Evolutionary conservation across 1,140 invertebrate species (phyloP).

Genomic region (Calycopis cecrops): DNA sequence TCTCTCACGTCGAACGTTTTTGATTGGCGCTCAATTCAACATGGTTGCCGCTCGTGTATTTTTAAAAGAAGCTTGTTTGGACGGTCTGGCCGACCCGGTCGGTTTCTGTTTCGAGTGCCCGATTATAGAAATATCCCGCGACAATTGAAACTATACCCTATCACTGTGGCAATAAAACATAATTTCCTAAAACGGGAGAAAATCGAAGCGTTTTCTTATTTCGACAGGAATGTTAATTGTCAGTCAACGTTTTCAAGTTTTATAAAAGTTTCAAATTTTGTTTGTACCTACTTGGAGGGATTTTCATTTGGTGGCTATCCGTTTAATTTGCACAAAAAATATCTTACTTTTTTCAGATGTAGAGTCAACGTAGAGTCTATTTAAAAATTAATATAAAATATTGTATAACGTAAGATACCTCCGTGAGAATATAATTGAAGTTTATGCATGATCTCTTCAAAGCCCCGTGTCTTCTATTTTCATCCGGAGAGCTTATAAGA

Average conservation of each 20-base stretch:
- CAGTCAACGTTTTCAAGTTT: slow-evolving; percentile 8
- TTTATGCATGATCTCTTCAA: neutral
- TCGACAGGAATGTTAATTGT: slow-evolving; percentile 8
- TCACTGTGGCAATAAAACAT: neutral
- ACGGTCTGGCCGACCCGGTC: slow-evolving; percentile 35
- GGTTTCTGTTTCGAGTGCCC: slow-evolving; percentile 31
- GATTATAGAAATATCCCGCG: slow-evolving; percentile 16
- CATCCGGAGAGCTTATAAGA: slow-evolving; percentile 54
- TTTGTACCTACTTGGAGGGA: no score
- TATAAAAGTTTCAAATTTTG: slow-evolving; percentile 4
- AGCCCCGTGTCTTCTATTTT: slow-evolving; percentile 47
- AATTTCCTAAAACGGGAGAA: neutral
- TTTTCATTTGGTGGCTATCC: no score
- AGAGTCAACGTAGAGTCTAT: no score
- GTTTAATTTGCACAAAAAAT: no score
- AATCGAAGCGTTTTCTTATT: slow-evolving; percentile 15
- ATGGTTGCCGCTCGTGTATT: slow-evolving; percentile 58
- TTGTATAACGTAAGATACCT: no score
- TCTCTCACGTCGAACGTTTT: slow-evolving; percentile 31
- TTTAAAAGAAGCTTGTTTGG: slow-evolving; percentile 39
- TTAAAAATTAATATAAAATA: no score
- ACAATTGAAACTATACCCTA: slow-evolving; percentile 22
- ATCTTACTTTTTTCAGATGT: no score
- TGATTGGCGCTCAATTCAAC: slow-evolving; percentile 55
- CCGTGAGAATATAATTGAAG: neutral